These are phyloP conservation scores for Phrixothrix hirtus DNA, from an alignment of 2,888 invertebrate species.

Conservation along the genomic window DNA sequence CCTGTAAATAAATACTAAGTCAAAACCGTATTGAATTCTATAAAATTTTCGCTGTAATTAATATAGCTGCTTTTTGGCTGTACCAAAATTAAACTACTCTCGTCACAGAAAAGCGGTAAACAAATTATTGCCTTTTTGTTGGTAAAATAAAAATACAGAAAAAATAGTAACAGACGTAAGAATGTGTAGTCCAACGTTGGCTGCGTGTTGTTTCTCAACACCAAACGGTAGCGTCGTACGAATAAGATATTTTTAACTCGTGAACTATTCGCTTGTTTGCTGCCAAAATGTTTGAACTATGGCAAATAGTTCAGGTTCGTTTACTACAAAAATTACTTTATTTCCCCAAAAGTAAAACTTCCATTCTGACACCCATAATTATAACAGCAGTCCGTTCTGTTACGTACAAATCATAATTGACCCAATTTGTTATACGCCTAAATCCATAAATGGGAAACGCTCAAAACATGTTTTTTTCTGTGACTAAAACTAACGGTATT, in stretches of 20 bases:
- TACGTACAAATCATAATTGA: too few species aligned
- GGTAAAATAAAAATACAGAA: conserved; percentile 3
- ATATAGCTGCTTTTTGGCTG: too few species aligned
- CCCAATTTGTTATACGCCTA: too few species aligned
- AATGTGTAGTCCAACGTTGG: conserved; percentile 24
- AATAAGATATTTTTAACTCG: conserved; percentile 53
- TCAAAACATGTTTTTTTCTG: too few species aligned
- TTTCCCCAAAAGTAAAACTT: conserved; percentile 21
- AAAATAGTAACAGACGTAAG: conserved; percentile 23
- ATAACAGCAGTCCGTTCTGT: too few species aligned
- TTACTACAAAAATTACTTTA: conserved; percentile 46
- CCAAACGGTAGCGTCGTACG: conserved; percentile 34
- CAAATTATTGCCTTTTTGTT: too few species aligned
- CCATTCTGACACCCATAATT: not conserved
- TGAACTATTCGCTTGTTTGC: conserved; percentile 53
- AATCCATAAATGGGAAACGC: too few species aligned
- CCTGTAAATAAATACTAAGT: too few species aligned
- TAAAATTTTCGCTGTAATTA: too few species aligned
- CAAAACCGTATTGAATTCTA: too few species aligned
- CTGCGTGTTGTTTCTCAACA: conserved; percentile 31
- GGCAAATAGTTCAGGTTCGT: conserved; percentile 52
- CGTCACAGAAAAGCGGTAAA: not conserved
- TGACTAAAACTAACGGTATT: too few species aligned
- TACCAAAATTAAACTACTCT: too few species aligned
- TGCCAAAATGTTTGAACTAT: conserved; percentile 55